A percentile compares a stretch with the other conserved stretches of the same genome.
These are phyloP conservation scores for Escarpia spicata DNA, from an alignment of 2,888 invertebrate species.

Conservation along the genomic window DNA sequence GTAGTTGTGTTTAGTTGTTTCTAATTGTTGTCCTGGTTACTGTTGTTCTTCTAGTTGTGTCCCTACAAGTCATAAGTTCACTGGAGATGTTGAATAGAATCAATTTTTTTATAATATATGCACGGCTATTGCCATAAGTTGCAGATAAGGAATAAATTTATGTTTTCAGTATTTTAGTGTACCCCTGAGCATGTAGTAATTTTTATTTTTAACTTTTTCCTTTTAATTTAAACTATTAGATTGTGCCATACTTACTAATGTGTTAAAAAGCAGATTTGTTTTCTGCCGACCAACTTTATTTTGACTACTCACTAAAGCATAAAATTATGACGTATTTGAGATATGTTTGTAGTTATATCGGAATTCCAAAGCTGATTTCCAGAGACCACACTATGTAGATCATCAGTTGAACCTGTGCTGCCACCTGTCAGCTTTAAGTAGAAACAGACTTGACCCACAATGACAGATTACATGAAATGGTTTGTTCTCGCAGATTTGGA, in stretches of 20 bases:
- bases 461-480: slow-evolving; percentile 7
- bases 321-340: neutral
- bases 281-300: no score
- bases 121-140: neutral
- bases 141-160: slow-evolving; percentile 44
- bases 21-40: no score
- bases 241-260: no score
- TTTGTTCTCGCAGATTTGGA: slow-evolving; percentile 49
- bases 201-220: neutral
- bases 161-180: neutral
- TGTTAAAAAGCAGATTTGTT: no score
- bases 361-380: neutral
- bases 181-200: neutral
- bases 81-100: neutral
- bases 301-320: neutral
- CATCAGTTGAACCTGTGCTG: neutral
- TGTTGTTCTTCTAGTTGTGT: neutral
- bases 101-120: slow-evolving; percentile 30
- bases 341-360: neutral
- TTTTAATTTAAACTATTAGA: no score
- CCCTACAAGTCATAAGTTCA: neutral
- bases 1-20: no score
- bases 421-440: no score
- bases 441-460: neutral
- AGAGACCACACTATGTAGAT: neutral